Evolutionary conservation across 2,113 vertebrate species (phyloP).

Genomic region (Narcine bancroftii): DNA sequence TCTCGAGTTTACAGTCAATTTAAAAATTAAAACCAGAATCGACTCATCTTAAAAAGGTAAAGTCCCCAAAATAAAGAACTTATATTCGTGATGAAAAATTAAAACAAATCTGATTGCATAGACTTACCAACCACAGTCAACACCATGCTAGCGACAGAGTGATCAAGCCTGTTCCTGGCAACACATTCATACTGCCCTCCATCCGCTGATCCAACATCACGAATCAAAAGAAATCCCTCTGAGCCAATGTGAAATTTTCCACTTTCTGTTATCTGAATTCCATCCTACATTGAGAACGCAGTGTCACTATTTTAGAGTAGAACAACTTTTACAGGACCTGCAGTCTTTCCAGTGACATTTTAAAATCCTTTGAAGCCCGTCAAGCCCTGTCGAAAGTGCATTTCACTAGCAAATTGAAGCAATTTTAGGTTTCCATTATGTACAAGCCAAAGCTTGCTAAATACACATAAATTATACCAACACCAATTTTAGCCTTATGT

Average conservation of each 20-base stretch:
- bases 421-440: neutral
- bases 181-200: slow-evolving; percentile 86
- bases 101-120: neutral
- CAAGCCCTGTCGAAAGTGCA: neutral
- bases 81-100: neutral
- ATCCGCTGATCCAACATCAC: slow-evolving; percentile 79
- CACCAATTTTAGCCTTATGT: neutral
- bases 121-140: slow-evolving; percentile 80
- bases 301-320: neutral
- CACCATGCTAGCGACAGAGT: slow-evolving; percentile 81
- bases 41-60: neutral
- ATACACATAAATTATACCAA: neutral
- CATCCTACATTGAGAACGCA: slow-evolving; percentile 62
- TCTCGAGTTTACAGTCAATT: no score
- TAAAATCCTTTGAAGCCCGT: neutral
- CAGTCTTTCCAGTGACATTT: neutral
- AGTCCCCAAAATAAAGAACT: neutral
- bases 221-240: slow-evolving; percentile 82
- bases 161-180: slow-evolving; percentile 85
- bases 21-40: neutral
- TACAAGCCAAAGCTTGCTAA: neutral
- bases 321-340: neutral
- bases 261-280: slow-evolving; percentile 92
- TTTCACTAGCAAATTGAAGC: neutral
- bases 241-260: slow-evolving; percentile 88